These are phyloP conservation scores for Drosophila malerkotliana DNA, from an alignment of 1,140 invertebrate species.

Conservation along the genomic window DNA sequence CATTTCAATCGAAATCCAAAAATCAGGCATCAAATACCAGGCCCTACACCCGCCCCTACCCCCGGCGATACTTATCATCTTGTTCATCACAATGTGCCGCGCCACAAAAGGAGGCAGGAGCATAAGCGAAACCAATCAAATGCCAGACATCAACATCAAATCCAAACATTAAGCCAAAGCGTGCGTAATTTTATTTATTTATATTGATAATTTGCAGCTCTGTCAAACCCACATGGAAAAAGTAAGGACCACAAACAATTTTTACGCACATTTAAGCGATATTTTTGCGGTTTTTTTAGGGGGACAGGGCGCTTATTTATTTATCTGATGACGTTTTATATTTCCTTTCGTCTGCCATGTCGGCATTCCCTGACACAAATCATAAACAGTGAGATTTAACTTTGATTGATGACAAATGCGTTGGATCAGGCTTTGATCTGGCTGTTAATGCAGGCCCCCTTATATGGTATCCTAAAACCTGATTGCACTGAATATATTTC, in stretches of 20 bases:
- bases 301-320: constrained; percentile 38
- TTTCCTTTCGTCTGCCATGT: constrained; percentile 9
- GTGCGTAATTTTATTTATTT: constrained; percentile 79
- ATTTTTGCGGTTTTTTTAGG: constrained; percentile 55
- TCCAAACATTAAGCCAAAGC: constrained; percentile 73
- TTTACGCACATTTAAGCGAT: constrained; percentile 73
- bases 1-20: constrained; percentile 40
- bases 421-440: constrained; percentile 36
- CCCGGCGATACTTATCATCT: constrained; percentile 6
- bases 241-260: constrained; percentile 56
- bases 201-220: constrained; percentile 78
- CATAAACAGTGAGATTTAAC: constrained; percentile 51
- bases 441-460: constrained; percentile 44
- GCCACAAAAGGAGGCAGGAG: constrained; percentile 9
- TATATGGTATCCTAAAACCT: constrained; percentile 19
- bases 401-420: constrained; percentile 61
- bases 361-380: constrained; percentile 43
- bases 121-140: constrained; percentile 68
- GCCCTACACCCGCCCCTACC: neutral
- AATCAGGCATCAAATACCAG: constrained; percentile 19
- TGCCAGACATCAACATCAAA: constrained; percentile 69
- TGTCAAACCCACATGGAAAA: constrained; percentile 48
- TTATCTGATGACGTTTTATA: constrained; percentile 46
- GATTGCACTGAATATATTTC: constrained; percentile 48
- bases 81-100: constrained; percentile 24